A percentile compares a stretch with the other conserved stretches of the same genome.
phyloP scores from a whole-genome alignment of 2,888 invertebrate genomes.

The Desoria tigrina region DNA sequence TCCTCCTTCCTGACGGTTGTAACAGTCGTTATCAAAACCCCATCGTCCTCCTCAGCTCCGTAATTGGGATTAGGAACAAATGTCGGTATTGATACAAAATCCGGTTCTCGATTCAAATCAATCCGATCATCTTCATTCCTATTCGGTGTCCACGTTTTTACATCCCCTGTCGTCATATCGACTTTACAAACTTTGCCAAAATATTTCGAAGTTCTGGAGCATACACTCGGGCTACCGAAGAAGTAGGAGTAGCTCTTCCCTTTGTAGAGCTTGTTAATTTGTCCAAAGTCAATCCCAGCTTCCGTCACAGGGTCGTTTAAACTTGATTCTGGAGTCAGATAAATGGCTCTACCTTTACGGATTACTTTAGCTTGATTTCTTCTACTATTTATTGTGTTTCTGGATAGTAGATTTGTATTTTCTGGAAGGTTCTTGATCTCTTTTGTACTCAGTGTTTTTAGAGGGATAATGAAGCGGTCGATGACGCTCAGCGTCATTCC shows the following conservation, averaged over 20 bases:
- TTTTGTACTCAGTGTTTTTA: too few species aligned
- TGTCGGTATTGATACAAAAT: constrained; percentile 16
- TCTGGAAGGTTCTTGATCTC: background rate
- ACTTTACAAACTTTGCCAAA: constrained; percentile 32
- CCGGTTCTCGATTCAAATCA: too few species aligned
- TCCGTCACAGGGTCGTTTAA: background rate
- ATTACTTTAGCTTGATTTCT: background rate
- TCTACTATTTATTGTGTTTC: too few species aligned
- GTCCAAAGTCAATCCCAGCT: background rate
- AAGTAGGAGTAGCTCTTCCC: background rate
- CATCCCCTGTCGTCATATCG: constrained; percentile 27
- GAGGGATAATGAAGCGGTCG: background rate
- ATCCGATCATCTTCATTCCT: constrained; percentile 19
- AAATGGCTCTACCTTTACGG: background rate
- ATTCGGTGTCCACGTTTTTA: constrained; percentile 22
- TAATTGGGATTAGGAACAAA: constrained; percentile 24
- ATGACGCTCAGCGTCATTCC: background rate
- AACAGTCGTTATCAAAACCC: constrained; percentile 23
- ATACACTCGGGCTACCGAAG: background rate
- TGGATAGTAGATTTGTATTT: too few species aligned
- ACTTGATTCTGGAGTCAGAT: background rate
- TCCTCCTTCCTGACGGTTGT: constrained; percentile 16
- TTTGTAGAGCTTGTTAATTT: background rate
- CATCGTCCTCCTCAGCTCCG: constrained; percentile 26
- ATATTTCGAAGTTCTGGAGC: constrained; percentile 8